Evolutionary conservation across 30 jellyfish, hydroid and myxozoan species (phyloP), one percentile per base, ranked within the genome.

Genomic region (Aurelia sp.): DNA sequence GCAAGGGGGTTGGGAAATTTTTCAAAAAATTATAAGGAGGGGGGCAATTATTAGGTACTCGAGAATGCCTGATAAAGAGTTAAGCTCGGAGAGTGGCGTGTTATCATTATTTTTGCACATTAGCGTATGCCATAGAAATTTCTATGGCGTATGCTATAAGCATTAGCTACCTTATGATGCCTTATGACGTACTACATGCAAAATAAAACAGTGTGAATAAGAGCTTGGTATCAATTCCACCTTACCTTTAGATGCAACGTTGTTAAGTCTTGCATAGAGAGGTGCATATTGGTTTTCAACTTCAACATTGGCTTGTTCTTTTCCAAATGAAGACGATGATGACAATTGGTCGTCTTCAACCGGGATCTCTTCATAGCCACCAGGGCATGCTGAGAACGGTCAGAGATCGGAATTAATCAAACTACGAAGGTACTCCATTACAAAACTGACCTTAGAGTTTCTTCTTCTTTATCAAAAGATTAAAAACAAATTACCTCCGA

Each of bases 281-380:
- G 98, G 89, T 22, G 96, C 94, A 78, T 82, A 79, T 64, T 79
- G 91, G 57, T 81, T 73, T n/a, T 74, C 79, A 21, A 68, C 53
- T 15, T 76, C 92, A 0, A 68, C 91, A 57, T 67, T 88, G 19
- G 85, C 93, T 60, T 74, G 83, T 53, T 83, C 93, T 30, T 76
- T 84, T 15, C 72, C 68, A 65, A 81, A 93, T 40, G 86, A 59
- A 41, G 98, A 93, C 6, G 97, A 88, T 58, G 98, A 94, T 20
- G 85, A 73, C 64, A 73, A 72, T 51, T 93, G 98, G 19, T 85
- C 91, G 73, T 89, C 98, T 47, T 76, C 81, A 12, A 93, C 63
- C 12, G 92, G 86, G 9, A 92, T 60, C 64, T 86, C 97, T 82
- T 86, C 97, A 50, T 79, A 69, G 37, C 98, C 98, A 5, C 89